Evolutionary conservation across 2,888 invertebrate genomes (phyloP).

Genomic region (Andrena chrysosceles): DNA sequence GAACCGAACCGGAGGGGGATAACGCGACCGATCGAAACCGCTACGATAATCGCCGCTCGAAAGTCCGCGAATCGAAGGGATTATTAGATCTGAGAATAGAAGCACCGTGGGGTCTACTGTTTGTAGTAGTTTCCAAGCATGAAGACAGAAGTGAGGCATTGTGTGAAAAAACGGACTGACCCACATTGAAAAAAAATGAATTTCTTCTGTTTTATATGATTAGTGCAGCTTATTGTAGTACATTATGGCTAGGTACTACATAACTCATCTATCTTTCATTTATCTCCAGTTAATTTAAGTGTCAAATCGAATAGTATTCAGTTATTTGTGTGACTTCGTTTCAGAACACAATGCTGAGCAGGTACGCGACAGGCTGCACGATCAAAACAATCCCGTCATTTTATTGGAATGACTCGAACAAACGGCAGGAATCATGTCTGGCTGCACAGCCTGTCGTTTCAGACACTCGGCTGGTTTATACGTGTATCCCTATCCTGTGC

Average conservation of each 20-base stretch:
- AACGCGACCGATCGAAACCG: not conserved
- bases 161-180: too few relatives aligned
- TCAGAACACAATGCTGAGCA: constrained; percentile 9
- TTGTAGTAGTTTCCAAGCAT: too few relatives aligned
- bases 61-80: constrained; percentile 24
- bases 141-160: not conserved
- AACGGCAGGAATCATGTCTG: constrained; percentile 84
- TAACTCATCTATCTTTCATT: too few relatives aligned
- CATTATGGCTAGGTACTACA: too few relatives aligned
- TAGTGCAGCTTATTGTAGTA: too few relatives aligned
- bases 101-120: not conserved
- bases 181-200: too few relatives aligned
- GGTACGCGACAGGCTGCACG: constrained; percentile 21
- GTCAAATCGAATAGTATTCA: constrained; percentile 25
- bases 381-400: constrained; percentile 62
- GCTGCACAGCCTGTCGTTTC: constrained; percentile 76
- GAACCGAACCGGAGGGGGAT: constrained; percentile 13
- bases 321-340: constrained; percentile 15
- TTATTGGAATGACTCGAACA: constrained; percentile 77
- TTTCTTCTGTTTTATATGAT: too few relatives aligned
- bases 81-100: not conserved
- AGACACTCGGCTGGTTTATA: constrained; percentile 42
- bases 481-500: constrained; percentile 34
- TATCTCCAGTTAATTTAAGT: not conserved
- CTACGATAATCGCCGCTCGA: not conserved